Base-by-base conservation (phyloP, 2,888 invertebrate species). In the Rhabditoides inermis region DNA sequence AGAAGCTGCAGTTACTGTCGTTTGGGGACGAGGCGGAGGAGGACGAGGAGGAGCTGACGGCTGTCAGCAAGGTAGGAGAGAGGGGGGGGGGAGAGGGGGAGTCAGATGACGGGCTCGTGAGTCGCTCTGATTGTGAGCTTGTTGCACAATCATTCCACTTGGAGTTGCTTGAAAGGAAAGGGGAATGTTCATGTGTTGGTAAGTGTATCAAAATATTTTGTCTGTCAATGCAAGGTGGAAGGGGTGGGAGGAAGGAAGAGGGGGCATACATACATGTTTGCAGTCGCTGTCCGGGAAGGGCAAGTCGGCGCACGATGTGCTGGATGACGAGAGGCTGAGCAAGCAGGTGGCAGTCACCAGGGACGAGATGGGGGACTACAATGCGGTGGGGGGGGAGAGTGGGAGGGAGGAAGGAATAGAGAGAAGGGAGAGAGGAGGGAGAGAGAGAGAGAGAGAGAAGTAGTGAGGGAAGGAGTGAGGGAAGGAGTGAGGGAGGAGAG, bases 21-120 rank as follows among this genome's bases (percentile, higher is more conserved):
- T 99, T 98, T 79, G 98, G 98, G 0, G 89, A 88, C 60, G 84
- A 84, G 70, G 94, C 92, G 0, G 92, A 94, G 74, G 94, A 90
- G 73, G 94, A 94, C 70, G 94, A 95, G 73, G 87, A 86, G 56
- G 88, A 89, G 25, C 28, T 67, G 49, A 23, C 26, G 7, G 67
- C 73, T 55, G 85, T 83, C 65, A 83, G 83, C 67, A 83, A 84
- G 73, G 85, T 84, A 71, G 80, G 35, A 36, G 25, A 37, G 30
- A 12, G 28, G 25, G 20, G 39, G n/a, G n/a, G 53, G 10, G 44
- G 35, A 25, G 49, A 50, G 41, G 49, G 40, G n/a, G 20, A 27
- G 22, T 22, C 22, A 18, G 6, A 30, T n/a, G n/a, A n/a, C n/a
- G n/a, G n/a, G n/a, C n/a, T n/a, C n/a, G n/a, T n/a, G n/a, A n/a